Evolutionary conservation across 2,888 invertebrate species (phyloP).

Genomic region (Chydorus sphaericus): DNA sequence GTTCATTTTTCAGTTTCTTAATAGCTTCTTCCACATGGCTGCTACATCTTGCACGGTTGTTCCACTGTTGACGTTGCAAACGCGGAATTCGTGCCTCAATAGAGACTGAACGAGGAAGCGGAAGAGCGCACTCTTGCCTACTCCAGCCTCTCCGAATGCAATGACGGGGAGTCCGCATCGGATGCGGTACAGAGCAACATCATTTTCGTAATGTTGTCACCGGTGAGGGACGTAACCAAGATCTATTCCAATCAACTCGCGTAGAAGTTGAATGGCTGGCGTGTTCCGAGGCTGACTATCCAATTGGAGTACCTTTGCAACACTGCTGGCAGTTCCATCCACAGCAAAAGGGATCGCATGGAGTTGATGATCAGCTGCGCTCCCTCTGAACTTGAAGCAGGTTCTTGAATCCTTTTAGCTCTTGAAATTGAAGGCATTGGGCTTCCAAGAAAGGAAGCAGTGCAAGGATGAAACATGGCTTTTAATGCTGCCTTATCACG

Average conservation of each 20-base stretch:
- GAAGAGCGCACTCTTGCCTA: conserved; percentile 9
- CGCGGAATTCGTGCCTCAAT: background rate
- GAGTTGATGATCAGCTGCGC: background rate
- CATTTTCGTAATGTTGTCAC: conserved; percentile 8
- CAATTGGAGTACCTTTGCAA: background rate
- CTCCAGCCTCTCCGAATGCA: conserved; percentile 7
- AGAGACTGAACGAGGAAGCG: conserved; percentile 1
- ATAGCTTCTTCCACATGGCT: background rate
- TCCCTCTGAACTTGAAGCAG: background rate
- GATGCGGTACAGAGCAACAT: conserved; percentile 8
- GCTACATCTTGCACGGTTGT: background rate
- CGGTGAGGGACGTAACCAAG: background rate
- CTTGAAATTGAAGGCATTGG: conserved; percentile 4
- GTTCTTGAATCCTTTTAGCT: conserved; percentile 1
- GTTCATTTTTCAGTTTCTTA: background rate
- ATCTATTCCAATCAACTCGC: background rate
- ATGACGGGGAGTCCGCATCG: conserved; percentile 7
- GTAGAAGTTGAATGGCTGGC: background rate
- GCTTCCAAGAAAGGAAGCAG: background rate
- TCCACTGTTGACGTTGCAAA: conserved; percentile 10
- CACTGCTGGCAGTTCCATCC: background rate
- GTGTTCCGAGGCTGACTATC: background rate
- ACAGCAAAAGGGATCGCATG: conserved; percentile 5
- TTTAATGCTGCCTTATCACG: conserved; percentile 6
- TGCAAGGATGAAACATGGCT: background rate